These are phyloP conservation scores for Drosophila prolongata DNA, from an alignment of 2,888 invertebrate species.

Conservation along the genomic window DNA sequence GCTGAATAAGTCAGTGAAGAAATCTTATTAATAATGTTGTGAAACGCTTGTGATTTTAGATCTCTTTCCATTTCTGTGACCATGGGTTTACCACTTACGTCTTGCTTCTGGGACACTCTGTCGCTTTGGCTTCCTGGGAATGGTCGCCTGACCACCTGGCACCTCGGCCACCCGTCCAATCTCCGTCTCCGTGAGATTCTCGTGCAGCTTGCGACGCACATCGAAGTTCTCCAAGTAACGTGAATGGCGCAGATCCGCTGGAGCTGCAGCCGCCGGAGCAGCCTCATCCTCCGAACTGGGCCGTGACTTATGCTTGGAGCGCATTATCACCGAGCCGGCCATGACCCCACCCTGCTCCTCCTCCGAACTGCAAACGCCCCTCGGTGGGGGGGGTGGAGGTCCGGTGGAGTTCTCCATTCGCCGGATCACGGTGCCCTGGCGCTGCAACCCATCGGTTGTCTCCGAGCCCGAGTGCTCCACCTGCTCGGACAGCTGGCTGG, in stretches of 20 bases:
- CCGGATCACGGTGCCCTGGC: conserved; percentile 82
- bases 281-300: conserved; percentile 82
- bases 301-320: conserved; percentile 79
- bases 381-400: conserved; percentile 35
- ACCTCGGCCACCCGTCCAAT: background rate
- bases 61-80: too few relatives aligned
- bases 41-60: too few relatives aligned
- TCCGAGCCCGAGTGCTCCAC: conserved; percentile 52
- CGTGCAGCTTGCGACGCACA: conserved; percentile 82
- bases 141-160: background rate
- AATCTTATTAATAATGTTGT: too few relatives aligned
- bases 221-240: conserved; percentile 84
- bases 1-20: too few relatives aligned
- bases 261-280: conserved; percentile 12
- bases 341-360: conserved; percentile 61
- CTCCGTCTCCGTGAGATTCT: conserved; percentile 63
- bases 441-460: conserved; percentile 68
- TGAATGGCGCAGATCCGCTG: conserved; percentile 79
- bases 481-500: conserved; percentile 87
- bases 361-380: conserved; percentile 77
- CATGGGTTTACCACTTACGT: conserved; percentile 48
- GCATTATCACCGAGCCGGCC: conserved; percentile 66
- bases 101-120: conserved; percentile 65
- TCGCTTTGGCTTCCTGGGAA: conserved; percentile 71
- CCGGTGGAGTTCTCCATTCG: conserved; percentile 63